Conservation (phyloP, 2,888 invertebrate genomes). For the Autographa pulchrina region DNA sequence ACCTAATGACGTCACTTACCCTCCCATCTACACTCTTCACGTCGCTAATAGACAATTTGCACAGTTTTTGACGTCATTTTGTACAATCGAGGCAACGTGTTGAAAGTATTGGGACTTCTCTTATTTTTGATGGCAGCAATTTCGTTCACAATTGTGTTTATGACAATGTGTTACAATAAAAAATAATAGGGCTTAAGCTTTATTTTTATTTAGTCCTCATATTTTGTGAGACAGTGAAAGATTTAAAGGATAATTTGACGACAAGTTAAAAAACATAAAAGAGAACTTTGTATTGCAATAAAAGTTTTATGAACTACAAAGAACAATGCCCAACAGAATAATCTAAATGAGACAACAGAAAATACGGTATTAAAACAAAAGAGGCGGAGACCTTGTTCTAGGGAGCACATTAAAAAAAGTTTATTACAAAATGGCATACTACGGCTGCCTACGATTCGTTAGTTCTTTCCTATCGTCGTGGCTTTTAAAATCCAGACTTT, state of each 20-base stretch:
- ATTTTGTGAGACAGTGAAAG: constrained; percentile 2
- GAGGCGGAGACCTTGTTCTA: constrained; percentile 62
- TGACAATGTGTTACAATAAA: constrained; percentile 35
- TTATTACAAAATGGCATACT: constrained; percentile 72
- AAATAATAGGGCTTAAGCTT: constrained; percentile 8
- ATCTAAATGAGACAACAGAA: constrained; percentile 68
- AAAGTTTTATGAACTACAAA: constrained; percentile 39
- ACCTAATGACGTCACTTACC: constrained; percentile 87
- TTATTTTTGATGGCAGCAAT: constrained; percentile 46
- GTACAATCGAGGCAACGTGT: constrained; percentile 59
- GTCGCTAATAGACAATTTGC: constrained; percentile 86
- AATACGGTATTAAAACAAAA: constrained; percentile 73
- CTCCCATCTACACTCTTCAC: constrained; percentile 69
- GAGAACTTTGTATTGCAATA: constrained; percentile 26
- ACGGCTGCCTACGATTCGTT: constrained; percentile 69
- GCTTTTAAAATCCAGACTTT: constrained; percentile 77
- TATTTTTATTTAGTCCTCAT: constrained; percentile 12
- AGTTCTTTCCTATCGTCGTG: constrained; percentile 71
- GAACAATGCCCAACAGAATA: constrained; percentile 62
- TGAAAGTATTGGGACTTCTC: constrained; percentile 43
- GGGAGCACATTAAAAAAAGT: constrained; percentile 66
- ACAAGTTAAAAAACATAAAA: constrained; percentile 2
- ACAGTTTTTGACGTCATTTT: constrained; percentile 77
- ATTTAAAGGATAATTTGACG: constrained; percentile 9
- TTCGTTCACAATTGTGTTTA: constrained; percentile 37